A percentile compares a stretch with the other conserved stretches of the same genome.
These are phyloP conservation scores for Triplophysa yarkandensis DNA, from an alignment of 2,797 vertebrate genomes.

Conservation along the genomic window DNA sequence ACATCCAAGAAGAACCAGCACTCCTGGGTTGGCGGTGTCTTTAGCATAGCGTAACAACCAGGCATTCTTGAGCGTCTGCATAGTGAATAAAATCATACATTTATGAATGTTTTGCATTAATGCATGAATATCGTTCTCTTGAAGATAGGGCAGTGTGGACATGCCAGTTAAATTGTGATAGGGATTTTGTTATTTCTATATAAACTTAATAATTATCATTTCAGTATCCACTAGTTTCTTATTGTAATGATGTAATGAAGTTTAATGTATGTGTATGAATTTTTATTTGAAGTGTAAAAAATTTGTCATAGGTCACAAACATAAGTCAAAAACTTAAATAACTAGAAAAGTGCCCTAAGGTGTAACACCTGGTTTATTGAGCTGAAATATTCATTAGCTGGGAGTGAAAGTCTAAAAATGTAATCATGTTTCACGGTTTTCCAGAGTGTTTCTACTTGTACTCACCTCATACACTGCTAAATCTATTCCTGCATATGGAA, in stretches of 20 bases:
- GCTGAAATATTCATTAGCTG: constrained; percentile 18
- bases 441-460: neutral
- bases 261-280: no score
- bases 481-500: constrained; percentile 98
- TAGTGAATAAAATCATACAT: neutral
- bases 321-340: neutral
- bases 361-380: constrained; percentile 3
- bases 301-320: neutral
- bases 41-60: constrained; percentile 89
- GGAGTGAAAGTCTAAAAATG: neutral
- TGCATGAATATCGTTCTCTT: neutral
- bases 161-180: neutral
- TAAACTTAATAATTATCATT: neutral
- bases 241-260: no score
- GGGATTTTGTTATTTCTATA: neutral
- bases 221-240: neutral
- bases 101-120: neutral
- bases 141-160: neutral
- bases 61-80: constrained; percentile 86
- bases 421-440: neutral
- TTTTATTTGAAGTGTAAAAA: no score
- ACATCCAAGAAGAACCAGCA: constrained; percentile 88
- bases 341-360: constrained; percentile 18
- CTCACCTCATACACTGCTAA: constrained; percentile 94
- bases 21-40: constrained; percentile 89